phyloP scores from a whole-genome alignment of 2,797 vertebrate species.

The Gastrophryne carolinensis region DNA sequence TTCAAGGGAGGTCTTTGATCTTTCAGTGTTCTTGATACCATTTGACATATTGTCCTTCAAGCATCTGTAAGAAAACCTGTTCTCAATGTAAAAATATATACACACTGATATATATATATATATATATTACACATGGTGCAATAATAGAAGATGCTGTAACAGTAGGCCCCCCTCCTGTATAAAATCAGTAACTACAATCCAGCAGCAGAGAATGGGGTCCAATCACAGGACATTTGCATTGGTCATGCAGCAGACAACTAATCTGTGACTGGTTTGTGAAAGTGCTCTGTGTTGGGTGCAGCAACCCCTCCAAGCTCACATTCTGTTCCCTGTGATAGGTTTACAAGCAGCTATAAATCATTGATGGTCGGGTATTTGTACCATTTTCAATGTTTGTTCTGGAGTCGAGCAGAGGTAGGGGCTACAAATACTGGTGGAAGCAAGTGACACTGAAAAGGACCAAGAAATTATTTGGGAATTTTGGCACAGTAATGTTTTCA shows the following conservation, averaged over 20 bases:
- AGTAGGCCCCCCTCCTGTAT: background rate
- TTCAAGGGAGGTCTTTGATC: background rate
- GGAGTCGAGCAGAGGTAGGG: constrained; percentile 4
- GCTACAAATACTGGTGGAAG: constrained; percentile 22
- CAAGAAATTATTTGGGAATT: background rate
- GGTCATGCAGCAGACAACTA: background rate
- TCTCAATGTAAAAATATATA: no score
- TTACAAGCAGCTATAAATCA: background rate
- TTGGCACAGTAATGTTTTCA: constrained; percentile 17
- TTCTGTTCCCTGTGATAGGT: background rate
- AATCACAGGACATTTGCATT: background rate
- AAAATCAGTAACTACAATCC: constrained; percentile 1
- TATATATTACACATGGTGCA: constrained; percentile 4
- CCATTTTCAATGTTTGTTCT: background rate
- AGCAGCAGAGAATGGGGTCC: background rate
- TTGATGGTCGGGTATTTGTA: background rate
- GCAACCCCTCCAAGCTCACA: background rate
- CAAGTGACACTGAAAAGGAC: background rate
- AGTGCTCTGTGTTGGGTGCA: background rate
- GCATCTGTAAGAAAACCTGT: background rate
- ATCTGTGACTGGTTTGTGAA: background rate
- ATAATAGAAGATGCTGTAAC: constrained; percentile 7
- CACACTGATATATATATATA: constrained; percentile 3
- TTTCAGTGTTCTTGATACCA: background rate
- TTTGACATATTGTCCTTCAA: constrained; percentile 11